Evolutionary conservation across 1,140 invertebrate genomes (phyloP).

Genomic region (Eurosta solidaginis): DNA sequence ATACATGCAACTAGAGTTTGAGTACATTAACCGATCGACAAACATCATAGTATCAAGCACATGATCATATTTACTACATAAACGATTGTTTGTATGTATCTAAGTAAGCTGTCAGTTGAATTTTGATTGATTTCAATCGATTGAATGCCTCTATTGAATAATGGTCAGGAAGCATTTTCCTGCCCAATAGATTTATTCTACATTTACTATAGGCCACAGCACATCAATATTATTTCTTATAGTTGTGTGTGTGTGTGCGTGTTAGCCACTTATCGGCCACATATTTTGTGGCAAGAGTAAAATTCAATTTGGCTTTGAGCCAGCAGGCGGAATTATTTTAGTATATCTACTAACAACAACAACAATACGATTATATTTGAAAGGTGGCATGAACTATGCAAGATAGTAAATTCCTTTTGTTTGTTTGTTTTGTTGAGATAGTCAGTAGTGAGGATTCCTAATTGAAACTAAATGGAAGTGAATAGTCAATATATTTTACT

Average conservation of each 20-base stretch:
- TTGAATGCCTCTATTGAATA: neutral
- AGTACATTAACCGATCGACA: too few species aligned
- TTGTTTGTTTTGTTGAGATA: neutral
- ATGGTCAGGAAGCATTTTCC: slow-evolving; percentile 11
- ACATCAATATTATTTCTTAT: neutral
- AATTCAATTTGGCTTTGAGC: slow-evolving; percentile 11
- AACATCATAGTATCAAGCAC: too few species aligned
- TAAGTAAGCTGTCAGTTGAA: neutral
- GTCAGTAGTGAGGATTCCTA: neutral
- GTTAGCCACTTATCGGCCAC: neutral
- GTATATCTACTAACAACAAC: neutral
- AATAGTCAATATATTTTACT: neutral
- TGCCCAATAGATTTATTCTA: neutral
- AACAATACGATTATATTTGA: neutral
- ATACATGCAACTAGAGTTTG: too few species aligned
- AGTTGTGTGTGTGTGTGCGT: neutral
- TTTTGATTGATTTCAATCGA: slow-evolving; percentile 16
- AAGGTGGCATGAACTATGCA: slow-evolving; percentile 14
- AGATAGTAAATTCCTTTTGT: slow-evolving; percentile 1
- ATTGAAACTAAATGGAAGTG: slow-evolving; percentile 21
- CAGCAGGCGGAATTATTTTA: neutral
- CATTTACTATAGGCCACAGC: neutral
- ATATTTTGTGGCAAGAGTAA: slow-evolving; percentile 17
- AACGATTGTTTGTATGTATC: neutral
- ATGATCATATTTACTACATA: too few species aligned